Percentiles rank a stretch among this genome's conserved stretches.
phyloP scores from a whole-genome alignment of 2,888 invertebrate species.

The Salpingus planirostris region DNA sequence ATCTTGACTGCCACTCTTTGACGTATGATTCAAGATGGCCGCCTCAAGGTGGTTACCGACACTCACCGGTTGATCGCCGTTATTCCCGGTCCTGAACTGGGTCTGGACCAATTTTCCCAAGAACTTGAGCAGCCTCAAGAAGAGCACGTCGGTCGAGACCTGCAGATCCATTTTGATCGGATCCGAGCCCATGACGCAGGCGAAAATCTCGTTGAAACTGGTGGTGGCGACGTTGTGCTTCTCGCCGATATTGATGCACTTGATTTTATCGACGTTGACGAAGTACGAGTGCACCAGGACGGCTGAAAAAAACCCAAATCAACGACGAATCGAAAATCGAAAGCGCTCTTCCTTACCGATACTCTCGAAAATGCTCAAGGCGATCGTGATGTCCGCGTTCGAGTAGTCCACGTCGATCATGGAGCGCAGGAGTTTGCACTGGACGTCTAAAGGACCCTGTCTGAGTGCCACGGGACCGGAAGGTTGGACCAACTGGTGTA shows the following conservation, averaged over 20 bases:
- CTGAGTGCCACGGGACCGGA: conserved; percentile 52
- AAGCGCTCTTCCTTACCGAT: too few species aligned
- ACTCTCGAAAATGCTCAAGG: conserved; percentile 64
- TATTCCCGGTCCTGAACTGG: conserved; percentile 50
- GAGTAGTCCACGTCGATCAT: conserved; percentile 57
- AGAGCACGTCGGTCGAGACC: conserved; percentile 62
- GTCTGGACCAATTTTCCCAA: conserved; percentile 52
- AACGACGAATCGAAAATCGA: too few species aligned
- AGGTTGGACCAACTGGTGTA: conserved; percentile 63
- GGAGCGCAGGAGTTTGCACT: conserved; percentile 61
- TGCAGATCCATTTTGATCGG: conserved; percentile 53
- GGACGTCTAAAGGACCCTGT: conserved; percentile 64
- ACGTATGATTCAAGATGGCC: too few species aligned
- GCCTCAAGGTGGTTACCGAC: too few species aligned
- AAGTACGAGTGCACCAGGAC: conserved; percentile 46
- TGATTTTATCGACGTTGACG: conserved; percentile 47
- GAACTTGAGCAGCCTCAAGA: conserved; percentile 63
- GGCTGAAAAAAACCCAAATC: too few species aligned
- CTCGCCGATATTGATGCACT: conserved; percentile 48
- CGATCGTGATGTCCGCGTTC: conserved; percentile 60
- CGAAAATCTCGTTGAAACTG: conserved; percentile 67
- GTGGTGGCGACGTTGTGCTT: conserved; percentile 46
- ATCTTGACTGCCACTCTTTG: too few species aligned
- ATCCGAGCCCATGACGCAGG: conserved; percentile 59
- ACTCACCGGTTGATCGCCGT: too few species aligned